phyloP scores from a whole-genome alignment of 2,797 vertebrate species.

The Alectoris magna region DNA sequence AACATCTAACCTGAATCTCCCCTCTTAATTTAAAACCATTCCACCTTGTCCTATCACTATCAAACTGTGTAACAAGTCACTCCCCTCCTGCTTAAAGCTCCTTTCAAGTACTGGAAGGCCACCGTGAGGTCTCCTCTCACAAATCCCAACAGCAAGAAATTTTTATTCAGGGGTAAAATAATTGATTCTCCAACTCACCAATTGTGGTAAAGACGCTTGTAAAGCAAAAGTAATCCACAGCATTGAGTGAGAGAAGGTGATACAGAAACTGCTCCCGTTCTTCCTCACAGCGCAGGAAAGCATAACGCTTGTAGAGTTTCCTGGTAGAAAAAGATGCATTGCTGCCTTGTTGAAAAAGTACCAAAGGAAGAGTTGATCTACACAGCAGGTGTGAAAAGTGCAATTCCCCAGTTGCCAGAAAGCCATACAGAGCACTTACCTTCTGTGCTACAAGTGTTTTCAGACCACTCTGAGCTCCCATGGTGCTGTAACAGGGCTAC shows the following conservation, averaged over 20 bases:
- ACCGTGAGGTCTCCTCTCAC: not conserved
- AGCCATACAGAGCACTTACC: fast-evolving
- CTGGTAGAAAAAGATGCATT: slow-evolving; percentile 73
- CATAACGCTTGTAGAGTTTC: slow-evolving; percentile 95
- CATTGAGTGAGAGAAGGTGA: slow-evolving; percentile 96
- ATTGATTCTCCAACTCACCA: slow-evolving; percentile 82
- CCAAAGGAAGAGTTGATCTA: not conserved
- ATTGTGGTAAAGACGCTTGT: slow-evolving; percentile 96
- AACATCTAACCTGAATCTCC: no score
- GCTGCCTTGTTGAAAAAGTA: not conserved
- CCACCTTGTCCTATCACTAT: no score
- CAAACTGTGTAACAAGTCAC: no score
- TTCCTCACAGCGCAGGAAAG: slow-evolving; percentile 97
- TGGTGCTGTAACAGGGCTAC: fast-evolving
- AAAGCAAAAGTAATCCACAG: slow-evolving; percentile 99
- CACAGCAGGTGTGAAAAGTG: not conserved
- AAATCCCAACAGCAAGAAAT: not conserved
- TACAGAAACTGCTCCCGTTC: slow-evolving; percentile 97
- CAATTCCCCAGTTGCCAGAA: not conserved
- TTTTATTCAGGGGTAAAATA: not conserved
- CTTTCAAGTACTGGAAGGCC: no score
- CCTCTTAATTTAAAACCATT: no score
- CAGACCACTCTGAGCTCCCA: not conserved
- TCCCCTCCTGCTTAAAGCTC: no score
- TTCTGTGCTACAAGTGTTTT: fast-evolving